Conservation (phyloP, 1,140 invertebrate genomes). For the Lasioglossum albipes region DNA sequence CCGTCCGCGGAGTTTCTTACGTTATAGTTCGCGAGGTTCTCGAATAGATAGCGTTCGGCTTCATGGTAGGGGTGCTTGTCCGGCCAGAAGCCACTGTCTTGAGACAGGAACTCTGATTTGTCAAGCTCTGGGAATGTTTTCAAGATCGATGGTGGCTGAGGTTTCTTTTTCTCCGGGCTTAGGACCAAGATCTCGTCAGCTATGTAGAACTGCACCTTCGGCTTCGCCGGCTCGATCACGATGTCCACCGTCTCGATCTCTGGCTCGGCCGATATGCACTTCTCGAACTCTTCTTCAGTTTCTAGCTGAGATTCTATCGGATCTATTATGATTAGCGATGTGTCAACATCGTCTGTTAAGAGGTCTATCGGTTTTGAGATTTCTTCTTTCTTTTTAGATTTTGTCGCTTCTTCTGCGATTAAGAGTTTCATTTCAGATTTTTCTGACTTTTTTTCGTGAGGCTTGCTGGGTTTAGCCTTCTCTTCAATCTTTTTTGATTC, state of each 20-base stretch:
- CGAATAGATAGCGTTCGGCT: slow-evolving; percentile 82
- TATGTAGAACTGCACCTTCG: slow-evolving; percentile 74
- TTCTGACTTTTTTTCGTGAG: slow-evolving; percentile 1
- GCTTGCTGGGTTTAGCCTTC: neutral
- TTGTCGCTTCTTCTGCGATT: neutral
- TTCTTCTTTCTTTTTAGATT: too few relatives aligned
- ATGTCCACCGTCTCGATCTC: slow-evolving; percentile 16
- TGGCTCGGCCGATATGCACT: slow-evolving; percentile 22
- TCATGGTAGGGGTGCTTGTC: slow-evolving; percentile 83
- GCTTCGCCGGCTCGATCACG: slow-evolving; percentile 36
- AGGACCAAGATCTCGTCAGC: slow-evolving; percentile 71
- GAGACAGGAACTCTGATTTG: slow-evolving; percentile 60
- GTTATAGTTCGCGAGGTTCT: slow-evolving; percentile 76
- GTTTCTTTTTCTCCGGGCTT: slow-evolving; percentile 62
- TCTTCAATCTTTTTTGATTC: neutral
- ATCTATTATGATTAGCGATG: neutral
- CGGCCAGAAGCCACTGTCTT: slow-evolving; percentile 83
- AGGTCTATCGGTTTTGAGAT: neutral
- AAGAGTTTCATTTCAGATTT: neutral
- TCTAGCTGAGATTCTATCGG: slow-evolving; percentile 28
- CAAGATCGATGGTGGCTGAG: neutral
- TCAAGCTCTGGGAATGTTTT: slow-evolving; percentile 47
- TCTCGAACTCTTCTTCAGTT: slow-evolving; percentile 37
- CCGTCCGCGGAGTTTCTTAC: slow-evolving; percentile 48
- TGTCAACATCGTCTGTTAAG: neutral